Conservation (phyloP, 2,797 vertebrate genomes). For the Tragopan temminckii region DNA sequence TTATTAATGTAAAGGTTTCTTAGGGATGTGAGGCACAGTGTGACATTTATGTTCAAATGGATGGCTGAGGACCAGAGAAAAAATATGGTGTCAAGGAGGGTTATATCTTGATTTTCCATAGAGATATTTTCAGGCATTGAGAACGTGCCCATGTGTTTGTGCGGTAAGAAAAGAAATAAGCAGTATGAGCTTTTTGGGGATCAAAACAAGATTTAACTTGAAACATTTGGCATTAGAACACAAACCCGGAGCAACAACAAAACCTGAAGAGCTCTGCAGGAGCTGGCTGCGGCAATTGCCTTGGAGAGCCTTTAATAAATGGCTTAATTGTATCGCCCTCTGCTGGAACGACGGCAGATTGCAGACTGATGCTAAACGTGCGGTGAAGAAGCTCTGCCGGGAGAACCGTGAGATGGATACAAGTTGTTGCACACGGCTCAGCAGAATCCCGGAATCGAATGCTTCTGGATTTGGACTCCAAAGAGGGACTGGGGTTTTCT, state of each 20-base stretch:
- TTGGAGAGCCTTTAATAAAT: neutral
- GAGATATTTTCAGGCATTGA: neutral
- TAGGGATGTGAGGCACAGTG: neutral
- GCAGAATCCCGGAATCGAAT: neutral
- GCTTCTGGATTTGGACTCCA: neutral
- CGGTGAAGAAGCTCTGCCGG: rapidly evolving
- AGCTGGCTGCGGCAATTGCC: neutral
- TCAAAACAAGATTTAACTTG: neutral
- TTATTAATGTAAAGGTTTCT: neutral
- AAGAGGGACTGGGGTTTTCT: rapidly evolving
- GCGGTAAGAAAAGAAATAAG: neutral
- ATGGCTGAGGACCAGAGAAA: neutral
- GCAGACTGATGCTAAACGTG: neutral
- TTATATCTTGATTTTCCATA: neutral
- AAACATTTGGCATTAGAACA: neutral
- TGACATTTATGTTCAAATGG: neutral
- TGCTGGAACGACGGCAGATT: conserved; percentile 38
- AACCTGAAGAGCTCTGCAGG: neutral
- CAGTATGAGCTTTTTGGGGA: neutral
- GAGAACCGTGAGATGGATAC: neutral
- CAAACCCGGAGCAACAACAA: neutral
- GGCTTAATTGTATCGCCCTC: conserved; percentile 57
- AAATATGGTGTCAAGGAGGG: neutral
- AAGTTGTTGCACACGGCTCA: neutral
- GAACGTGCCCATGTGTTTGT: neutral